These are phyloP conservation scores for Cosmopolites sordidus DNA, from an alignment of 2,888 invertebrate species.

Conservation along the genomic window DNA sequence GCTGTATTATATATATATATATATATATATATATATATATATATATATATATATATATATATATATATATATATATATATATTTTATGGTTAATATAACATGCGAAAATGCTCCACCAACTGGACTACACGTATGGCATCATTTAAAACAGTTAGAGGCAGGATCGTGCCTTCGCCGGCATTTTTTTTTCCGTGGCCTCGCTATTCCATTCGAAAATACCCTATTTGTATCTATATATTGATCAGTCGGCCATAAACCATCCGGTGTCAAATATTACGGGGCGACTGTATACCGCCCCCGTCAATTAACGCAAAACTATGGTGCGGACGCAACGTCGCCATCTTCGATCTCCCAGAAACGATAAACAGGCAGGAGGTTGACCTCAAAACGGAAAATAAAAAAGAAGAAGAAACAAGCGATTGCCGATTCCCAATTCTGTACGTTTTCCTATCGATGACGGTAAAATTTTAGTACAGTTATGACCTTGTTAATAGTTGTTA, in stretches of 20 bases:
- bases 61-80: too few relatives aligned
- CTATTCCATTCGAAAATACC: slow-evolving; percentile 19
- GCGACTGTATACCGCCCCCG: slow-evolving; percentile 25
- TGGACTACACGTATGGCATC: too few relatives aligned
- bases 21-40: too few relatives aligned
- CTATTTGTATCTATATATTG: slow-evolving; percentile 29
- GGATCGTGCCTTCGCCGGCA: slow-evolving; percentile 19
- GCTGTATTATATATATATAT: too few relatives aligned
- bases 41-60: too few relatives aligned
- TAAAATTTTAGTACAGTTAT: neutral
- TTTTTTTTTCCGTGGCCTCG: slow-evolving; percentile 5
- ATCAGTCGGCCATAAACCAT: slow-evolving; percentile 25
- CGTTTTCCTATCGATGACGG: neutral
- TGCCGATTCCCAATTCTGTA: neutral
- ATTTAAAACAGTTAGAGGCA: slow-evolving; percentile 25
- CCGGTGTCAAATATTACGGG: slow-evolving; percentile 22
- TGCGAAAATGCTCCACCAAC: too few relatives aligned
- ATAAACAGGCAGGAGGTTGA: slow-evolving; percentile 11
- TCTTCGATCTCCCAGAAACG: slow-evolving; percentile 12
- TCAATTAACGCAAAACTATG: slow-evolving; percentile 26
- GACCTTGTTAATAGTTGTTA: too few relatives aligned
- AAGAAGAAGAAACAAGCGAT: neutral
- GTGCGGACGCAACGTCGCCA: slow-evolving; percentile 10
- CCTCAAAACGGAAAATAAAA: neutral
- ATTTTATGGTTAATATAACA: too few relatives aligned